Evolutionary conservation across 2,797 vertebrate genomes (phyloP).

Genomic region (Halcyon leucocephala): DNA sequence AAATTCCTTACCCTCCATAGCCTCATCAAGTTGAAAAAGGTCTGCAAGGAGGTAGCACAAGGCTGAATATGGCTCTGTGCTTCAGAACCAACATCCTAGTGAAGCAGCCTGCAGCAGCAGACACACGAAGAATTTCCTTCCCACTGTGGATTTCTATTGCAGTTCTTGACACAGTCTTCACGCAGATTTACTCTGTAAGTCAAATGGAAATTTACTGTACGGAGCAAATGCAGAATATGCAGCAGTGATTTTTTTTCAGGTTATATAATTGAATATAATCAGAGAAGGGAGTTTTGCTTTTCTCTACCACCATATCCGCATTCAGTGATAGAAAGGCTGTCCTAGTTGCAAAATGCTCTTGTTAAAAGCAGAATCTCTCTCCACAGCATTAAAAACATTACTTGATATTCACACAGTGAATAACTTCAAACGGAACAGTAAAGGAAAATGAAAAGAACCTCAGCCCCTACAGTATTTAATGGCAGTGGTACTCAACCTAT

Average conservation of each 20-base stretch:
- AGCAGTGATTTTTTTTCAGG: neutral
- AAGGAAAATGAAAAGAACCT: constrained; percentile 46
- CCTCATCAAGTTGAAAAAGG: neutral
- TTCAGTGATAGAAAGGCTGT: fast-evolving
- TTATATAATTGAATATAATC: constrained; percentile 20
- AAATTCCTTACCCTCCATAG: constrained; percentile 24
- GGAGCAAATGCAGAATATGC: constrained; percentile 34
- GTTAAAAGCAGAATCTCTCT: constrained; percentile 3
- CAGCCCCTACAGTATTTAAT: constrained; percentile 43
- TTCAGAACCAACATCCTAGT: constrained; percentile 26
- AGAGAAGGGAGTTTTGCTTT: neutral
- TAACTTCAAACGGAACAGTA: constrained; percentile 38
- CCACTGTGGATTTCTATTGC: neutral
- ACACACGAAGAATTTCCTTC: constrained; percentile 1
- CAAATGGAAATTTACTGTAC: neutral
- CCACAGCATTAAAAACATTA: constrained; percentile 12
- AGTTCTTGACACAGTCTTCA: constrained; percentile 37
- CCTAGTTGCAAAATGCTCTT: neutral
- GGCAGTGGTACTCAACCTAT: neutral
- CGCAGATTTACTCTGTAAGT: neutral
- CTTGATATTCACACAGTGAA: constrained; percentile 11
- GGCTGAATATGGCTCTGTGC: constrained; percentile 14
- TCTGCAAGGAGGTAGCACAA: neutral
- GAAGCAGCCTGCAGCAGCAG: constrained; percentile 22
- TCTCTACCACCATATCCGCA: neutral